These are phyloP conservation scores for Psilopogon haemacephalus DNA, from an alignment of 2,113 vertebrate genomes.

Conservation along the genomic window DNA sequence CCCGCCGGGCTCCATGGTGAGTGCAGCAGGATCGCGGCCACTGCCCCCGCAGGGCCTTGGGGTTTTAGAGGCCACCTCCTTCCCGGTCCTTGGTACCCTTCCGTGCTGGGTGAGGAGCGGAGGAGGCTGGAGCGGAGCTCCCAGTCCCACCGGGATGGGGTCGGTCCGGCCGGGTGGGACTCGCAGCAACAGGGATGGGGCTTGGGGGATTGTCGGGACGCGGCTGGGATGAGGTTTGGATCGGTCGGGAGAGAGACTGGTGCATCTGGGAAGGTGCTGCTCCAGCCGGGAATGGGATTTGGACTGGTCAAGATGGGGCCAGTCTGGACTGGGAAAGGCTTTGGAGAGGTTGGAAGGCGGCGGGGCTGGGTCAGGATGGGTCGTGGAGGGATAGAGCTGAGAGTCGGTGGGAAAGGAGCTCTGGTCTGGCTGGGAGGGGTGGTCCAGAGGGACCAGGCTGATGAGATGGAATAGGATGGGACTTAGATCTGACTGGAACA, in stretches of 20 bases:
- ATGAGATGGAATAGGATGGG: not conserved
- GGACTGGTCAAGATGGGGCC: not conserved
- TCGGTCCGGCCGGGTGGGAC: not conserved
- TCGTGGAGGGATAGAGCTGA: not conserved
- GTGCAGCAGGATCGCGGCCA: not conserved
- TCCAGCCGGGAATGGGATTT: not conserved
- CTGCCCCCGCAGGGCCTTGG: not conserved
- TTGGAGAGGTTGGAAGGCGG: not conserved
- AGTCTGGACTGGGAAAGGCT: not conserved
- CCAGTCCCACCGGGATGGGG: not conserved
- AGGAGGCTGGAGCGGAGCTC: not conserved
- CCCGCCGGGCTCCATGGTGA: slow-evolving; percentile 55
- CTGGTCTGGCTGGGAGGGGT: not conserved
- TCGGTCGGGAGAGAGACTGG: not conserved
- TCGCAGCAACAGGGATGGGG: too few species aligned
- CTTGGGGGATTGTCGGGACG: not conserved
- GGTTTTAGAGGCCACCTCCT: not conserved
- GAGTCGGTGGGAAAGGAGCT: not conserved
- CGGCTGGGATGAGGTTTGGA: not conserved
- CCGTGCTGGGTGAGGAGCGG: not conserved
- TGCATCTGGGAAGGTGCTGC: not conserved
- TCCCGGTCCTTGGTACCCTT: too few species aligned
- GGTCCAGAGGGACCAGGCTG: not conserved
- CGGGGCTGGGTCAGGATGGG: not conserved
- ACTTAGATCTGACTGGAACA: not conserved